Base-by-base conservation (phyloP, 2,797 vertebrate species). In the Brachymystax lenok region DNA sequence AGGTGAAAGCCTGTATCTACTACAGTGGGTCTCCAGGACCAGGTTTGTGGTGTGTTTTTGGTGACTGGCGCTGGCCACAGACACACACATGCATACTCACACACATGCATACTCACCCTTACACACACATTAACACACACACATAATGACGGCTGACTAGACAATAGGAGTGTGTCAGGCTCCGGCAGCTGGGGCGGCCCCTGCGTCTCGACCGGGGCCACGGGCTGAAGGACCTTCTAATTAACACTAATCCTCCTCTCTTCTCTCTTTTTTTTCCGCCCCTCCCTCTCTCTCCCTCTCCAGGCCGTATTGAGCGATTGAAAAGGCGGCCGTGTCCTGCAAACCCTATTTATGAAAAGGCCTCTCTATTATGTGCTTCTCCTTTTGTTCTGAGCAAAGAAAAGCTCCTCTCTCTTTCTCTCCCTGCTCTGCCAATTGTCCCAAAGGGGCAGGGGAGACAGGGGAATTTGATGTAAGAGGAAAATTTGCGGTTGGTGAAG, bases 81-180 rank as follows among this genome's bases (percentile, higher is more conserved):
- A 74, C 68, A 59, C 78, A 51, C 54, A 50, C 61, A 64, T 21
- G n/a, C 67, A 33, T 40, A 77, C 67, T 51, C 68, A 64, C 73
- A 75, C 71, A 68, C 28, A 66, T 81, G 74, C 71, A 40, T 83
- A 80, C 81, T 63, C 79, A 61, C 88, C 87, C 92, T 12, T 3
- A 46, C 10, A 13, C 40, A 46, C 40, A 46, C 10, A 46, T 12
- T 90, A 91, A 90, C 90, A 76, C 83, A 82, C 74, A 80, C 77
- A 79, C 78, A 92, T 93, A 94, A 94, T 94, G 93, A 94, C 92
- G 89, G 87, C 93, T 93, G 93, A 94, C 93, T 93, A 91, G 91
- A 94, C 94, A 95, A 94, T 95, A 92, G 90, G 92, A 92, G 92
- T 92, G 91, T 93, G 94, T 94, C 94, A 93, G 90, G 91, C 90